Conservation (phyloP, 2,797 vertebrate genomes). For the Paedocypris micromegethes region DNA sequence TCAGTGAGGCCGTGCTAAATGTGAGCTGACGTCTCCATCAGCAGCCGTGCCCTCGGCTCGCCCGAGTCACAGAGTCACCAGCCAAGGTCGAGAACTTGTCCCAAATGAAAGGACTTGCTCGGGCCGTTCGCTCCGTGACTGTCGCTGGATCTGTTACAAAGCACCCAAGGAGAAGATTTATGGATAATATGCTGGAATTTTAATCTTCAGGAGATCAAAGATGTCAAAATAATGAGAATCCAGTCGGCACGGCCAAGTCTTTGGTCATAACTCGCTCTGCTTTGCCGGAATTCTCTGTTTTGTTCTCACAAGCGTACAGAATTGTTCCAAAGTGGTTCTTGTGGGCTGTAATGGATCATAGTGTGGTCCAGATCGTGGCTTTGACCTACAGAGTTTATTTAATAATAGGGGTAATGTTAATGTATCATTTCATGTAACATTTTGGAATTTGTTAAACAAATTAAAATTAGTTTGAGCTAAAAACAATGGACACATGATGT, state of each 20-base stretch:
- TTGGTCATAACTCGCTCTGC: neutral
- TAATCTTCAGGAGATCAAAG: conserved; percentile 8
- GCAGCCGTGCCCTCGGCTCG: too few relatives aligned
- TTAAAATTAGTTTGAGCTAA: too few relatives aligned
- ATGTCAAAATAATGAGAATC: conserved; percentile 19
- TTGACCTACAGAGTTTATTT: too few relatives aligned
- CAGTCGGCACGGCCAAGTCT: neutral
- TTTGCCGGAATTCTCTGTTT: neutral
- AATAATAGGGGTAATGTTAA: too few relatives aligned
- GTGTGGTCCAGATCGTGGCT: too few relatives aligned
- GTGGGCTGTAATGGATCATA: too few relatives aligned
- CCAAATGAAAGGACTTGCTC: neutral
- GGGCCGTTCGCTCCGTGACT: neutral
- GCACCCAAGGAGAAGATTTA: neutral
- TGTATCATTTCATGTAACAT: too few relatives aligned
- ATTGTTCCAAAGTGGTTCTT: too few relatives aligned
- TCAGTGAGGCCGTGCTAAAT: neutral
- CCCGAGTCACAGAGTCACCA: too few relatives aligned
- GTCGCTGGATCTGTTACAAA: conserved; percentile 9
- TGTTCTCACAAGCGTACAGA: neutral
- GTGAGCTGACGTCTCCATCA: neutral
- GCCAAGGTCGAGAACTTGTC: neutral
- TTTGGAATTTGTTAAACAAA: too few relatives aligned
- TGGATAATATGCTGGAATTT: conserved; percentile 16
- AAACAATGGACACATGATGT: too few relatives aligned